A percentile compares a stretch with the other conserved stretches of the same genome.
phyloP scores from a whole-genome alignment of 2,113 vertebrate genomes.

The Nanorana parkeri region DNA sequence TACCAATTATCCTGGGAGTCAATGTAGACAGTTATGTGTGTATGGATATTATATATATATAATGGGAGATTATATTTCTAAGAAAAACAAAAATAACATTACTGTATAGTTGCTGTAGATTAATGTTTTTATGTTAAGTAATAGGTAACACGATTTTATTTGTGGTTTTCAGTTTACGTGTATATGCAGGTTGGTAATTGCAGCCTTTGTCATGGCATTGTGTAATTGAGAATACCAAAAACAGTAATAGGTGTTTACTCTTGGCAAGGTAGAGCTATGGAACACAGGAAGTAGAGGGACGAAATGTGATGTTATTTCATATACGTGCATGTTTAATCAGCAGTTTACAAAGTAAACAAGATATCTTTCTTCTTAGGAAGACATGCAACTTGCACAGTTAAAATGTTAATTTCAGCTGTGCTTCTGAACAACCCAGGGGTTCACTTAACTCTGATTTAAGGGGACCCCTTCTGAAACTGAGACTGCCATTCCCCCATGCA shows the following conservation, averaged over 20 bases:
- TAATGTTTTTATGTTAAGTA: constrained; percentile 30
- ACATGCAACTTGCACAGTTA: not conserved
- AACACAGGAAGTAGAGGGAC: constrained; percentile 12
- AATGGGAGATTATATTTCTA: constrained; percentile 13
- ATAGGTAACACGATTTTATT: constrained; percentile 5
- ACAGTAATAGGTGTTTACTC: constrained; percentile 42
- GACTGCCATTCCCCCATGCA: too few relatives aligned
- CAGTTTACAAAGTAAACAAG: not conserved
- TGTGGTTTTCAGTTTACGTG: constrained; percentile 5
- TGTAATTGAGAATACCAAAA: constrained; percentile 33
- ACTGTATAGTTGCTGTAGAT: constrained; percentile 30
- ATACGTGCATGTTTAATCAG: not conserved
- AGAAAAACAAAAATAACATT: constrained; percentile 19
- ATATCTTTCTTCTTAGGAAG: too few relatives aligned
- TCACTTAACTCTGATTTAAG: too few relatives aligned
- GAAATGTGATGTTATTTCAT: constrained; percentile 1
- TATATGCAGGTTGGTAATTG: constrained; percentile 28
- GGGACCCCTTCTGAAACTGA: too few relatives aligned
- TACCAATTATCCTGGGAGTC: constrained; percentile 33
- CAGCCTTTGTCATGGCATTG: constrained; percentile 10
- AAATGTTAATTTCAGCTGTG: not conserved
- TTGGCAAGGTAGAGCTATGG: not conserved
- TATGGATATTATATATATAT: constrained; percentile 22
- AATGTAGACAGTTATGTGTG: constrained; percentile 21
- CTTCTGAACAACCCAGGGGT: too few relatives aligned